A percentile compares a stretch with the other conserved stretches of the same genome.
Conservation (phyloP, 2,888 invertebrate species). For the Netelia inedita region DNA sequence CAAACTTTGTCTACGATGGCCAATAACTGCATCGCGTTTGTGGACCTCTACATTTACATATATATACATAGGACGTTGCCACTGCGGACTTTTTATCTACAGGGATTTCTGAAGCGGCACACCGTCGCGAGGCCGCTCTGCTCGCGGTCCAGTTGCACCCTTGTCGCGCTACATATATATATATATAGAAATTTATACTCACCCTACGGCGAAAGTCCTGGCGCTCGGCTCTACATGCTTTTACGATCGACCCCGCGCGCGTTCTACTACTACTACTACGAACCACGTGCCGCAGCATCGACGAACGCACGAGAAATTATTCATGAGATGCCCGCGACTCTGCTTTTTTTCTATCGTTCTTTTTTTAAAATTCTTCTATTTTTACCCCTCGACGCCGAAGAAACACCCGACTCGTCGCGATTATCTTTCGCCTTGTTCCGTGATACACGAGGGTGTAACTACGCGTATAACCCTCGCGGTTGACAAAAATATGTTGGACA, state of each 20-base stretch:
- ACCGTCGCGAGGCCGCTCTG: conserved; percentile 43
- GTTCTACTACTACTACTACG: conserved; percentile 23
- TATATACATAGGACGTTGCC: conserved; percentile 25
- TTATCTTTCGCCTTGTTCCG: conserved; percentile 15
- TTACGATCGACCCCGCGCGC: conserved; percentile 69
- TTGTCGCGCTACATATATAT: conserved; percentile 58
- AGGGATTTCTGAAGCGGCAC: conserved; percentile 80
- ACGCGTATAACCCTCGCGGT: too few species aligned
- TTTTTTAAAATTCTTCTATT: background rate
- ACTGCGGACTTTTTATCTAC: conserved; percentile 81
- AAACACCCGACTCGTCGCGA: conserved; percentile 24
- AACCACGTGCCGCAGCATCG: conserved; percentile 61
- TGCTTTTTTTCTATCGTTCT: conserved; percentile 54
- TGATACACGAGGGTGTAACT: background rate
- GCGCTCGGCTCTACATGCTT: conserved; percentile 49
- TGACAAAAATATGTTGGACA: too few species aligned
- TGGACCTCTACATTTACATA: background rate
- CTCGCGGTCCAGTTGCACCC: conserved; percentile 82
- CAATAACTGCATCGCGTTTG: background rate
- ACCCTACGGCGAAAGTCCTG: conserved; percentile 41
- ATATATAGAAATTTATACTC: conserved; percentile 24
- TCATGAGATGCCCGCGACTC: conserved; percentile 82
- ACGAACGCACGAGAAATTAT: conserved; percentile 75
- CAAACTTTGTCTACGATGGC: background rate
- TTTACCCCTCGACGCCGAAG: background rate